Evolutionary conservation across 2,888 invertebrate species (phyloP), one percentile per base, ranked within the genome.

Genomic region (Quadriops clusia): DNA sequence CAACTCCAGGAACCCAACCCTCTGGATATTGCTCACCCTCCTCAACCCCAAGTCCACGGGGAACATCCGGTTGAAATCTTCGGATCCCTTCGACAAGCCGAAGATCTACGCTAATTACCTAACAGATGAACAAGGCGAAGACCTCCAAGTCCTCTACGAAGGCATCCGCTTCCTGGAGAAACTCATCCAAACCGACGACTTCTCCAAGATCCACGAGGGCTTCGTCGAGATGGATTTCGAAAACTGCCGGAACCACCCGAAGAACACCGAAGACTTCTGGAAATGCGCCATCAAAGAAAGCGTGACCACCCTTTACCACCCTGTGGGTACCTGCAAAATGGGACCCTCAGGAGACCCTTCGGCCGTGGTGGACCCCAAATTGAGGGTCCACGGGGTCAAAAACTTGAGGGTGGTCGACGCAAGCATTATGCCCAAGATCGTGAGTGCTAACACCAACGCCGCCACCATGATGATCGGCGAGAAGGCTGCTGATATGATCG

Each of bases 381-480:
- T 86, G 23, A 65, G 75, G 11, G 44, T 46, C 4, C 28, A 38
- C n/a, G 40, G 43, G 3, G 60, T 85, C 0, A 56, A 60, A 8
- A 67, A 70, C 4, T 62, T 89, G 4, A 64, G 87, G 16, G 78
- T 89, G 0, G 70, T 85, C 3, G 89, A 89, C 53, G 82, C 77
- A 1, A 85, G 84, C 41, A 68, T 89, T 11, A 86, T 89, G 81
- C 87, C 87, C 0, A 70, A 61, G 2, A 81, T 87, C 30, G 66
- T 74, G 0, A 79, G 70, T 17, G 86, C 85, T 0, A 85, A 87
- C 49, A 86, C 84, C 0, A 85, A 85, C 47, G 84, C 82, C 0
- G 83, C 86, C 1, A 72, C 72, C 2, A 74, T 85, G 23, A 86
- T 86, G 86, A 77, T 87, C 23, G 86, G 77, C 0, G 86, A 87